A percentile compares a stretch with the other conserved stretches of the same genome.
phyloP scores from a whole-genome alignment of 2,113 vertebrate genomes.

The Gopherus flavomarginatus region DNA sequence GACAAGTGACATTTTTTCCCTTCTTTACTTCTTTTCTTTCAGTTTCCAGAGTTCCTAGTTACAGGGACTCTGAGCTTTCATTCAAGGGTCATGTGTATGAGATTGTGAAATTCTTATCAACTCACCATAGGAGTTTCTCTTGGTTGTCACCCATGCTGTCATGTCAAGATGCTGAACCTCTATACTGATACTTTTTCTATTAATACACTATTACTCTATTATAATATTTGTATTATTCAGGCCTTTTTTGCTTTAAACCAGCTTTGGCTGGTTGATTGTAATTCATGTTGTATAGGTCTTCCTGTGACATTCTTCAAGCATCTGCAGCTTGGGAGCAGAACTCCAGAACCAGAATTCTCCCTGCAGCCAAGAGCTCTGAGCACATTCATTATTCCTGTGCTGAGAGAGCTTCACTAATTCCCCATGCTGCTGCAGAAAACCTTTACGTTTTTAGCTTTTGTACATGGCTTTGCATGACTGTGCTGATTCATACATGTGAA shows the following conservation, averaged over 20 bases:
- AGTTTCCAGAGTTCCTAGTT: background rate
- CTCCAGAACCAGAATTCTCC: constrained; percentile 42
- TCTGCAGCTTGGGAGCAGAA: constrained; percentile 25
- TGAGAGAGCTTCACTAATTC: constrained; percentile 26
- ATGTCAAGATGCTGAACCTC: background rate
- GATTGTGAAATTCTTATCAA: constrained; percentile 20
- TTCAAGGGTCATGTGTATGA: background rate
- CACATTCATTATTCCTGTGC: background rate
- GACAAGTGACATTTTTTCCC: background rate
- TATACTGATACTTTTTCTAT: constrained; percentile 12
- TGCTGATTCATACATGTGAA: constrained; percentile 15
- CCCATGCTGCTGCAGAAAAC: constrained; percentile 11
- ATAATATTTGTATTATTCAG: background rate
- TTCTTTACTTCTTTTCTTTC: constrained; percentile 17
- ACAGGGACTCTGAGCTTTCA: background rate
- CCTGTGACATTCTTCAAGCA: background rate
- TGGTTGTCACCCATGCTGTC: background rate
- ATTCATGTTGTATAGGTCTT: constrained; percentile 28
- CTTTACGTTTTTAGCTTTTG: constrained; percentile 51
- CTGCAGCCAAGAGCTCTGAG: constrained; percentile 30
- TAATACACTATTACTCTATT: background rate
- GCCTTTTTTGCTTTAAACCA: constrained; percentile 25
- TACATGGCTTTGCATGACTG: background rate
- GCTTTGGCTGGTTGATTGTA: constrained; percentile 1
- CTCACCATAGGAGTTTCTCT: background rate